Percentiles rank a stretch among this genome's conserved stretches.
Conservation (phyloP, 2,797 vertebrate genomes). For the Macropodus opercularis region DNA sequence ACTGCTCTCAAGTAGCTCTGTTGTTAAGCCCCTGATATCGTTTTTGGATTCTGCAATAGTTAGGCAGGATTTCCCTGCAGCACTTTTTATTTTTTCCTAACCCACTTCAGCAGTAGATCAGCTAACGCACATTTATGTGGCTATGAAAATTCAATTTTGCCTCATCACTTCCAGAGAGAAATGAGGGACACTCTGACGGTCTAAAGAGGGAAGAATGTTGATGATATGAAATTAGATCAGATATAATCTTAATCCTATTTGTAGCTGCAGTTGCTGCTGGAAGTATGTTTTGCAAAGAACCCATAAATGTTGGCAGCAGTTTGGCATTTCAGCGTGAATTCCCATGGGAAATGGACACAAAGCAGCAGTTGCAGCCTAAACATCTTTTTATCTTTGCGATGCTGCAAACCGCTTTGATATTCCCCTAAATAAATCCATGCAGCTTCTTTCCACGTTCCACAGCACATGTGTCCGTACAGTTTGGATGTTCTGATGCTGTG, state of each 20-base stretch:
- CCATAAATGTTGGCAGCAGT: constrained; percentile 11
- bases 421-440: not conserved
- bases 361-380: constrained; percentile 2
- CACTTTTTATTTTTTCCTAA: constrained; percentile 47
- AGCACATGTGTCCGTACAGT: constrained; percentile 12
- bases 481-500: constrained; percentile 29
- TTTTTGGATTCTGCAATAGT: constrained; percentile 35
- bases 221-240: not conserved
- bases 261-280: not conserved
- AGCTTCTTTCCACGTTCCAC: constrained; percentile 8
- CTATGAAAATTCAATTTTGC: constrained; percentile 48
- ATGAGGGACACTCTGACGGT: constrained; percentile 23
- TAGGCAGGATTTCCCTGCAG: constrained; percentile 52
- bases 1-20: constrained; percentile 16
- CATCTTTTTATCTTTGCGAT: not conserved
- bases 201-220: not conserved
- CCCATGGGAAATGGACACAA: not conserved
- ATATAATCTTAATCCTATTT: constrained; percentile 20
- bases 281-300: not conserved
- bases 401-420: constrained; percentile 2
- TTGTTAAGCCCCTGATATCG: constrained; percentile 25
- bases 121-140: constrained; percentile 37
- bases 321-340: constrained; percentile 14
- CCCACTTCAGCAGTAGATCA: constrained; percentile 35
- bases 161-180: constrained; percentile 28